A percentile compares a stretch with the other conserved stretches of the same genome.
phyloP scores from a whole-genome alignment of 2,113 vertebrate genomes.

The Bambusicola thoracicus region DNA sequence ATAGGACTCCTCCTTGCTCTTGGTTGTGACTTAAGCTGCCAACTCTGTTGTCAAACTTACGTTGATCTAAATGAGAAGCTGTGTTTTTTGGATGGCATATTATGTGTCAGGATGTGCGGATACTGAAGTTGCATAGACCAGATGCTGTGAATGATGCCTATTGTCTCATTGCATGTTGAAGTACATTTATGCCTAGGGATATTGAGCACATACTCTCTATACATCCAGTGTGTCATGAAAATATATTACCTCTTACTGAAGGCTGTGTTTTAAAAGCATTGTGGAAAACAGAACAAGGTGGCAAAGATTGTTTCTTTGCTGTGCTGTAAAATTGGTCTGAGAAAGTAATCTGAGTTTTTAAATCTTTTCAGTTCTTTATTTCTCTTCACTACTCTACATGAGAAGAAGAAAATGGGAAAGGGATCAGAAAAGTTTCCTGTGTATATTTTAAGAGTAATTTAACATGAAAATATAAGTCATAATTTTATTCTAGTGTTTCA shows the following conservation, averaged over 20 bases:
- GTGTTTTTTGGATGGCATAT: fast-evolving
- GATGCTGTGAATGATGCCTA: not conserved
- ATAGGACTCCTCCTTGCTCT: not conserved
- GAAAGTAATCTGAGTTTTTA: slow-evolving; percentile 27
- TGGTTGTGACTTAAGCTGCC: not conserved
- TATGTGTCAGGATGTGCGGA: fast-evolving
- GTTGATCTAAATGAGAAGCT: not conserved
- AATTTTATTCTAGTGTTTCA: slow-evolving; percentile 54
- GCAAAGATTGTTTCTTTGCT: not conserved
- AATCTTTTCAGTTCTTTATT: not conserved
- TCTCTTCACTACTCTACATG: not conserved
- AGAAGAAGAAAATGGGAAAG: slow-evolving; percentile 4
- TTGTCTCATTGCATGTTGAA: not conserved
- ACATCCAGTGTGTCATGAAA: not conserved
- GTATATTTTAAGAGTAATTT: slow-evolving; percentile 62
- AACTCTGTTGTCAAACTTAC: too few species aligned
- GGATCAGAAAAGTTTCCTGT: slow-evolving; percentile 47
- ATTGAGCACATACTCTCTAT: not conserved
- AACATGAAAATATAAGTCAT: slow-evolving; percentile 29
- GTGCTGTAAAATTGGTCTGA: not conserved
- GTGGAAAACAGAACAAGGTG: not conserved
- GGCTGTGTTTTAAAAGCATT: not conserved
- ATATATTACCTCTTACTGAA: not conserved
- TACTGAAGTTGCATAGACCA: not conserved
- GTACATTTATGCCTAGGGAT: not conserved